Percentiles rank a stretch among this genome's conserved stretches.
phyloP scores from a whole-genome alignment of 2,113 vertebrate species.

The Tapirus terrestris region DNA sequence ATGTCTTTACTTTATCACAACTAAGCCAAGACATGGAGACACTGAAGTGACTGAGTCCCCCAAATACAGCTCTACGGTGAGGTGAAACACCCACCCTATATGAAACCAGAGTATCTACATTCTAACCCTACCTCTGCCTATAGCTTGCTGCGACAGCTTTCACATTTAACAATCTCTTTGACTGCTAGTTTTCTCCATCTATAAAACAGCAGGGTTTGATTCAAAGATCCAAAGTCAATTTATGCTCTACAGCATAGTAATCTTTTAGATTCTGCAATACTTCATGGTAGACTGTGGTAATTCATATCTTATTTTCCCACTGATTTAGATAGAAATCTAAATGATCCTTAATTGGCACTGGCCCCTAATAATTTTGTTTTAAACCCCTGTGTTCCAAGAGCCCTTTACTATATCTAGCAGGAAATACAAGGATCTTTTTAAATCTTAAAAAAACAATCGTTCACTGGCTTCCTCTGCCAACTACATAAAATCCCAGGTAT shows the following conservation, averaged over 20 bases:
- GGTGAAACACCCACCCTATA: not conserved
- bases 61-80: not conserved
- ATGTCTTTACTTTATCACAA: not conserved
- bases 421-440: constrained; percentile 4
- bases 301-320: not conserved
- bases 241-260: not conserved
- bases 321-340: not conserved
- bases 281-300: not conserved
- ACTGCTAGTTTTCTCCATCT: not conserved
- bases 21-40: not conserved
- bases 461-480: not conserved
- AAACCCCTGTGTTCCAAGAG: not conserved
- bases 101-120: not conserved
- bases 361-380: constrained; percentile 29
- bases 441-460: not conserved
- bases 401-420: not conserved
- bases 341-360: not conserved
- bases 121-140: not conserved
- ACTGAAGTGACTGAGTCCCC: not conserved
- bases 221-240: not conserved
- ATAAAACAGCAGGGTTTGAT: not conserved
- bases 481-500: not conserved
- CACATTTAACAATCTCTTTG: not conserved
- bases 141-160: not conserved
- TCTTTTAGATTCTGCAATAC: not conserved